These are phyloP conservation scores for Tiliacea citrago DNA, from an alignment of 2,888 invertebrate genomes.

Conservation along the genomic window DNA sequence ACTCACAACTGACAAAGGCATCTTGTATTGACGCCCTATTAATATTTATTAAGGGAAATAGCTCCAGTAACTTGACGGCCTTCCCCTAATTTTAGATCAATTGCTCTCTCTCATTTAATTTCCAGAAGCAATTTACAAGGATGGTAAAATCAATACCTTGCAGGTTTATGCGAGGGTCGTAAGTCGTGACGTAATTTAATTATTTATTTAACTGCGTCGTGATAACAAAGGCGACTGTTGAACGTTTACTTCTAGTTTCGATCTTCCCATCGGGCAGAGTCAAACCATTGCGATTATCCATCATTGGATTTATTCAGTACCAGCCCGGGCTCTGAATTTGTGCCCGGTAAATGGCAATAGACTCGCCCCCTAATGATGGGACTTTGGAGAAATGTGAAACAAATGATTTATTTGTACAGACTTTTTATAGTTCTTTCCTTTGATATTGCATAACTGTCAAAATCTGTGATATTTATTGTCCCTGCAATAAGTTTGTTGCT, in stretches of 20 bases:
- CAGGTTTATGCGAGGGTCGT: slow-evolving; percentile 34
- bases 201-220: slow-evolving; percentile 13
- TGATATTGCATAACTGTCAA: neutral
- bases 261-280: neutral
- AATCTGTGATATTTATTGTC: neutral
- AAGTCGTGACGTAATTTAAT: slow-evolving; percentile 38
- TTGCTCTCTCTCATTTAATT: slow-evolving; percentile 70
- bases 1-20: slow-evolving; percentile 70
- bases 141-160: slow-evolving; percentile 66
- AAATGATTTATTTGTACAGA: neutral
- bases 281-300: neutral
- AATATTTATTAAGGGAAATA: slow-evolving; percentile 81
- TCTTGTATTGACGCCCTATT: slow-evolving; percentile 76
- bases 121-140: slow-evolving; percentile 58
- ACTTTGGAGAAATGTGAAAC: neutral
- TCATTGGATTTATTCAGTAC: neutral
- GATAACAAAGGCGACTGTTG: neutral
- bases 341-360: neutral
- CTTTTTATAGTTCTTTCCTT: neutral
- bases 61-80: slow-evolving; percentile 71
- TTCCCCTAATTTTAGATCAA: slow-evolving; percentile 76
- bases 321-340: neutral
- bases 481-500: neutral
- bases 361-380: neutral
- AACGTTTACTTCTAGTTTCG: neutral